Percentiles rank a stretch among this genome's conserved stretches.
Evolutionary conservation across 2,113 vertebrate species (phyloP).

Genomic region (Pelodiscus sinensis): DNA sequence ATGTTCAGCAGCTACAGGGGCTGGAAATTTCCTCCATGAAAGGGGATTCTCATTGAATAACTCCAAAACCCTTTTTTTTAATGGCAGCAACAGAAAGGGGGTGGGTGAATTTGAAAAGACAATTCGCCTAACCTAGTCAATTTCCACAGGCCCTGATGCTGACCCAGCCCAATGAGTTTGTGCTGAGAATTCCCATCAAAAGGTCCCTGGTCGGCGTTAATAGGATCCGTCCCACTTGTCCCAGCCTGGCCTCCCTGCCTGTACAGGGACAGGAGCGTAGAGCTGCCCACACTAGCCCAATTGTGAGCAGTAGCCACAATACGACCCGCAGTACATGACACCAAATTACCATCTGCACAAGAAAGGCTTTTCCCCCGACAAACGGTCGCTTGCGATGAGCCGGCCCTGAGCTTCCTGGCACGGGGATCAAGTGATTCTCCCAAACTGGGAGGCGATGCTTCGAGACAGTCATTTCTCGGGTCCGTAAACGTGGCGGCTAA

Average conservation of each 20-base stretch:
- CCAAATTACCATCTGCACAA: slow-evolving; percentile 21
- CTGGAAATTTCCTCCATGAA: not conserved
- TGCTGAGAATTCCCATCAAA: not conserved
- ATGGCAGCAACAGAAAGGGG: not conserved
- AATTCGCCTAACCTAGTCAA: not conserved
- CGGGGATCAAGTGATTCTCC: slow-evolving; percentile 18
- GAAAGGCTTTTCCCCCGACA: slow-evolving; percentile 20
- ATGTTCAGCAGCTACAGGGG: not conserved
- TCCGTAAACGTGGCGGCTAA: slow-evolving; percentile 1
- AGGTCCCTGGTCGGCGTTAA: not conserved
- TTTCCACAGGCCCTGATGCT: not conserved
- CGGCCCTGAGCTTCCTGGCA: not conserved
- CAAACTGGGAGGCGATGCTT: slow-evolving; percentile 21
- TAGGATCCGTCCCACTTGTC: not conserved
- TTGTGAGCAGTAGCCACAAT: slow-evolving; percentile 3
- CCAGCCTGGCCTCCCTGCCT: not conserved
- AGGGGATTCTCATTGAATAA: not conserved
- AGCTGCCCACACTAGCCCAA: not conserved
- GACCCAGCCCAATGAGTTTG: not conserved
- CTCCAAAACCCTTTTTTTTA: not conserved
- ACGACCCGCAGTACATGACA: not conserved
- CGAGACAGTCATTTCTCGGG: slow-evolving; percentile 2
- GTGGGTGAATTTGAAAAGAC: not conserved
- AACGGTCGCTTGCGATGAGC: slow-evolving; percentile 15
- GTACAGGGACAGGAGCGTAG: not conserved